phyloP scores from a whole-genome alignment of 2,797 vertebrate genomes.

The Lacerta agilis region DNA sequence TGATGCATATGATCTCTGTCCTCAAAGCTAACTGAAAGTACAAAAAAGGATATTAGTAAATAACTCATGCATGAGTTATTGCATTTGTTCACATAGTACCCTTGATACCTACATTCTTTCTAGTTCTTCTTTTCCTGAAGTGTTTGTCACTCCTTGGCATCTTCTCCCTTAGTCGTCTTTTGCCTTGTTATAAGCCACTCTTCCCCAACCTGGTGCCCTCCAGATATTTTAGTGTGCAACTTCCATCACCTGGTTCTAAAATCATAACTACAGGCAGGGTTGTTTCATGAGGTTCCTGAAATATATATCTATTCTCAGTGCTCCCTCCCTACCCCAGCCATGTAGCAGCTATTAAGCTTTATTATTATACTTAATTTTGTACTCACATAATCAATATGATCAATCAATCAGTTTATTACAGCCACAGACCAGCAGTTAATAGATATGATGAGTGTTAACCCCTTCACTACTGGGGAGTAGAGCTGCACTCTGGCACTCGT shows the following conservation, averaged over 20 bases:
- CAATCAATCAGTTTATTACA: too few relatives aligned
- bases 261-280: background rate
- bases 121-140: background rate
- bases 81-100: background rate
- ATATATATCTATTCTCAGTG: background rate
- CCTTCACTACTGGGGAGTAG: background rate
- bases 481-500: too few relatives aligned
- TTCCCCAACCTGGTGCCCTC: too few relatives aligned
- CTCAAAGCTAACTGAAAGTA: slow-evolving; percentile 62
- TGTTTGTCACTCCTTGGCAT: background rate
- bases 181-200: background rate
- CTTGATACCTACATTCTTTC: background rate
- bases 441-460: too few relatives aligned
- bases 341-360: background rate
- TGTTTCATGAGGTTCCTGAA: background rate
- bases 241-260: too few relatives aligned
- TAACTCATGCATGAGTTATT: slow-evolving; percentile 50
- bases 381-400: background rate
- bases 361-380: background rate
- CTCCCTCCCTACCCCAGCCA: too few relatives aligned
- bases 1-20: slow-evolving; percentile 66
- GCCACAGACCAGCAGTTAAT: too few relatives aligned
- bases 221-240: too few relatives aligned
- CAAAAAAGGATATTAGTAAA: background rate
- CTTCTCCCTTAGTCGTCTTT: background rate